phyloP scores from a whole-genome alignment of 2,888 invertebrate genomes.

The Platycheirus rosarum region DNA sequence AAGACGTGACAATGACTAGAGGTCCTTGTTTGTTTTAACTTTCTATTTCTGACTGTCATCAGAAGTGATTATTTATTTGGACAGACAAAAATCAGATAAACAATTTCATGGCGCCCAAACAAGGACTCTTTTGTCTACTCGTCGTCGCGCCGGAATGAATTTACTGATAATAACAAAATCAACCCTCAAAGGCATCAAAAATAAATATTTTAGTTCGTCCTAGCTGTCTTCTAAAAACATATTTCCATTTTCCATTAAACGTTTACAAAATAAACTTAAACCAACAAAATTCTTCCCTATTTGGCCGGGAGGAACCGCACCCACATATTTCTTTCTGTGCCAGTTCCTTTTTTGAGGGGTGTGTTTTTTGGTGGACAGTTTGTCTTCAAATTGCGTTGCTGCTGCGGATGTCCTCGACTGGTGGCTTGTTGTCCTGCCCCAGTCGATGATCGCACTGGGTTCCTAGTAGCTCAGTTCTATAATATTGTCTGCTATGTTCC shows the following conservation, averaged over 20 bases:
- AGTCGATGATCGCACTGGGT: background rate
- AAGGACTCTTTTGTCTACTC: constrained; percentile 26
- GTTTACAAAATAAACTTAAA: constrained; percentile 31
- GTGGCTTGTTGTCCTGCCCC: background rate
- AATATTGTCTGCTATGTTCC: constrained; percentile 57
- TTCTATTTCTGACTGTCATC: background rate
- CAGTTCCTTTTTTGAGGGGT: constrained; percentile 12
- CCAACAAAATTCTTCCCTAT: constrained; percentile 33
- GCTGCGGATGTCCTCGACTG: constrained; percentile 1
- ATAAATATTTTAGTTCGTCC: constrained; percentile 36
- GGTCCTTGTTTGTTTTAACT: background rate
- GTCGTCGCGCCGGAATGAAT: constrained; percentile 35
- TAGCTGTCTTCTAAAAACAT: constrained; percentile 30
- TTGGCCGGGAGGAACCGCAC: constrained; percentile 18
- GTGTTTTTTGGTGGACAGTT: constrained; percentile 14
- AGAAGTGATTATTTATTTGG: background rate
- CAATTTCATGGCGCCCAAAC: constrained; percentile 3
- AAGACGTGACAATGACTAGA: too few species aligned
- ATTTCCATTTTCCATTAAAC: constrained; percentile 8
- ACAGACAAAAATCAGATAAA: constrained; percentile 7
- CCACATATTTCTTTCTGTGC: constrained; percentile 17
- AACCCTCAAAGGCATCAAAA: constrained; percentile 27
- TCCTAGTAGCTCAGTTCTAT: background rate
- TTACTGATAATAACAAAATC: constrained; percentile 46
- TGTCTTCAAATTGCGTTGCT: constrained; percentile 16